phyloP scores from a whole-genome alignment of 2,797 vertebrate species.

The Danio albolineatus region DNA sequence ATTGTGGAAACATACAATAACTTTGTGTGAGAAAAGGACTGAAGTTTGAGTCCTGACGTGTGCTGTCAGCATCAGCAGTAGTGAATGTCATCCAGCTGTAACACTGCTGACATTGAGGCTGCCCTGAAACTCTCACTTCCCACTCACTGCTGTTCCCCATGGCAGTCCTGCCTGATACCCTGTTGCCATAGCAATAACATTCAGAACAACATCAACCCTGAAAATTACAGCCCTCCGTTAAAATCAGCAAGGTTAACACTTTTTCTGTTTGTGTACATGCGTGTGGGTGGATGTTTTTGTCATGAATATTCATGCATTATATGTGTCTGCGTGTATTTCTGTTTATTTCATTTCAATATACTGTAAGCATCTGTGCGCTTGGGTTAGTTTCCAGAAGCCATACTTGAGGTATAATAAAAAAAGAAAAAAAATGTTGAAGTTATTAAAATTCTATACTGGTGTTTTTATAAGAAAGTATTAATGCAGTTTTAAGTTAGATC shows the following conservation, averaged over 20 bases:
- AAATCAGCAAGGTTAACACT: constrained; percentile 39
- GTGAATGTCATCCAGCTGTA: constrained; percentile 10
- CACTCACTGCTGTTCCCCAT: constrained; percentile 8
- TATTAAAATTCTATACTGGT: not conserved
- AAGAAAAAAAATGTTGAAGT: not conserved
- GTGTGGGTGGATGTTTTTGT: constrained; percentile 37
- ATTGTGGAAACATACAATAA: not conserved
- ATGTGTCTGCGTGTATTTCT: not conserved
- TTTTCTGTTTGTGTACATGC: constrained; percentile 35
- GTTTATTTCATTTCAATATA: not conserved
- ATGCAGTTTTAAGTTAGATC: not conserved
- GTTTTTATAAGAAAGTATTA: constrained; percentile 1
- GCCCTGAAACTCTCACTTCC: not conserved
- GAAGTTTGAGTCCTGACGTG: not conserved
- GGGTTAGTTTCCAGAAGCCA: not conserved
- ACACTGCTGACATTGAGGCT: constrained; percentile 5
- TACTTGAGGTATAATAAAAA: not conserved
- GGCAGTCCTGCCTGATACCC: not conserved
- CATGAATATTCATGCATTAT: constrained; percentile 27
- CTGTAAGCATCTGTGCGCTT: constrained; percentile 2
- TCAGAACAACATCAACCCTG: constrained; percentile 28
- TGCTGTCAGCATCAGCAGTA: constrained; percentile 2
- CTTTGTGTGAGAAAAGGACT: not conserved
- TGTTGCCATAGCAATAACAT: constrained; percentile 45
- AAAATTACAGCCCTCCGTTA: constrained; percentile 14